Base-by-base conservation (phyloP, 2,797 vertebrate species). In the Syngnathus acus region DNA sequence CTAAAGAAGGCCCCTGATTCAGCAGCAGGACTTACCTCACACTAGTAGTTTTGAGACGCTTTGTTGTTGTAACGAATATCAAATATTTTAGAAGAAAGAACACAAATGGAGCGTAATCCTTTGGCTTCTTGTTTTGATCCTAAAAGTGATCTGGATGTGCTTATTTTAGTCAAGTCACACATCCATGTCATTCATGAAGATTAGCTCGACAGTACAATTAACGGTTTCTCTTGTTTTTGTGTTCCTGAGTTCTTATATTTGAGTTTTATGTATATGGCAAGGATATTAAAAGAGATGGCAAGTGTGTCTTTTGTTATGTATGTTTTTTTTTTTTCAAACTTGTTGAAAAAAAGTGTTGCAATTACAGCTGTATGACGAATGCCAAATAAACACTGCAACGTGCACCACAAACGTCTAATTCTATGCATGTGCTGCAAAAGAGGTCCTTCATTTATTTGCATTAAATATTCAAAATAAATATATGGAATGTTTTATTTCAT, bases 201-300 rank as follows among this genome's bases (percentile, higher is more conserved):
- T 62, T 69, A 57, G 23, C 57, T 3, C 9, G 39, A 43, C 39
- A 75, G 78, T 85, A 74, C 70, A 77, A 68, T 79, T 78, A 78
- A 78, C 85, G 82, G 86, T 88, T 89, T 88, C 80, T 76, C 32
- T 89, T 83, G 84, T 76, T 47, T 83, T 85, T 88, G 86, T 88
- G 84, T 88, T 89, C 79, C 73, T 72, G 62, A 38, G 72, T 78
- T 86, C 86, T 82, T 66, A 14, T 61, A 66, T 75, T 77, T 80
- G 45, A 55, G 23, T 32, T 57, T 37, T 62, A 68, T 72, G 78
- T 87, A 80, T 85, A 87, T 78, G 85, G 76, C 75, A 75, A 80
- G 60, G 75, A 86, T 86, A 87, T 85, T 85, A 88, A 89, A 89
- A 87, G 78, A 88, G 78, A 73, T 77, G 62, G 72, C n/a, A 0